Evolutionary conservation across 2,113 vertebrate genomes (phyloP), one percentile per base, ranked within the genome.

Genomic region (Psophia crepitans): DNA sequence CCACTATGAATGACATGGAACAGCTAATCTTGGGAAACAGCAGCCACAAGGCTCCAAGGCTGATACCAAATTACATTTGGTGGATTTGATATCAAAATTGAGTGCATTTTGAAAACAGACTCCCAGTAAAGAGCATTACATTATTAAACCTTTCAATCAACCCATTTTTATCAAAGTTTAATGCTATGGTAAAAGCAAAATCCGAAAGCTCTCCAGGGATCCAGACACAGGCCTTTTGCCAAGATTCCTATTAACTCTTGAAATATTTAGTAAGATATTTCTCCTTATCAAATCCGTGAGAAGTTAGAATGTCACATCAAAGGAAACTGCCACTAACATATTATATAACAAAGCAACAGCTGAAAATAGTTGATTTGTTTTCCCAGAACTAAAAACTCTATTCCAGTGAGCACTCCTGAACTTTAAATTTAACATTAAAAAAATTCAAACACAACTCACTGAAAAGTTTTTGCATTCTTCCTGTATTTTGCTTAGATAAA

Each of bases 1-100:
- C 13, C 8, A 15, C 23, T 33, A 3, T 1, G 11, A 74, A 48
- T 0, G 0, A 61, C 2, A 24, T 1, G 9, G 65, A 89, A 95
- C 46, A 74, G 51, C 27, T n/a, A 12, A 51, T 58, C 43, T 56
- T 2, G 4, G 44, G 39, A 8, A 84, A 86, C 5, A 43, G 53
- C 33, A 76, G 30, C 32, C 35, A 49, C 28, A 11, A 53, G 10
- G n/a, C 44, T 69, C 48, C 37, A 68, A 64, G 39, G 64, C 0
- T n/a, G 24, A 71, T 20, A 56, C 1, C 35, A 32, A 87, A 17
- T n/a, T 49, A 57, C 33, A 12, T 57, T 35, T 37, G 21, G 21
- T 58, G 39, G 7, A 44, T 56, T 89, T 87, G 7, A 4, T 54
- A 75, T 60, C 20, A 58, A 81, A 87, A 30, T 4, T 22, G 39